A percentile compares a stretch with the other conserved stretches of the same genome.
phyloP scores from a whole-genome alignment of 2,888 invertebrate genomes.

The Agrilus biguttatus region DNA sequence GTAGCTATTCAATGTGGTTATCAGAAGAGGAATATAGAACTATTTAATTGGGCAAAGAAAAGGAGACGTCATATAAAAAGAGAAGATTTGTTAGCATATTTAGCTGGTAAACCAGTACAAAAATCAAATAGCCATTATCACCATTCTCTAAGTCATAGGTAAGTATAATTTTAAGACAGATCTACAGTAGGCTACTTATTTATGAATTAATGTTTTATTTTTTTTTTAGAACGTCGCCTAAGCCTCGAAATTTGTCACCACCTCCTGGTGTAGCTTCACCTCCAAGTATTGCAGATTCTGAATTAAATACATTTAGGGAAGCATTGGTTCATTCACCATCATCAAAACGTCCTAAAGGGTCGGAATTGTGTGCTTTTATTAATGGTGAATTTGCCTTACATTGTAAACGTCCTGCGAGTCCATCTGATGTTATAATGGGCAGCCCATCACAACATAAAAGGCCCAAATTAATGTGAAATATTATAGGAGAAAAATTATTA shows the following conservation, averaged over 20 bases:
- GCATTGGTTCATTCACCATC: conserved; percentile 47
- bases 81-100: conserved; percentile 62
- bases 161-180: background rate
- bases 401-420: conserved; percentile 53
- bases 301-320: conserved; percentile 60
- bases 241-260: conserved; percentile 37
- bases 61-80: conserved; percentile 54
- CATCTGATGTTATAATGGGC: conserved; percentile 61
- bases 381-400: conserved; percentile 59
- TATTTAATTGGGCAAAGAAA: conserved; percentile 64
- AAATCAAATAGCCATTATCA: conserved; percentile 31
- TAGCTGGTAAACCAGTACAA: conserved; percentile 52
- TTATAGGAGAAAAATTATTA: conserved; percentile 11
- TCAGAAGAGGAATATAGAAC: conserved; percentile 58
- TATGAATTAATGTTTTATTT: conserved; percentile 1
- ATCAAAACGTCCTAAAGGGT: conserved; percentile 28
- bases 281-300: conserved; percentile 33
- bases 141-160: conserved; percentile 24
- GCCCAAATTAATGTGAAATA: conserved; percentile 50
- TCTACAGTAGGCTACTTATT: background rate
- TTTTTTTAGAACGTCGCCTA: conserved; percentile 33
- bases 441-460: conserved; percentile 62
- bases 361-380: conserved; percentile 58
- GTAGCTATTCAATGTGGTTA: conserved; percentile 56
- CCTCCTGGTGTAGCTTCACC: conserved; percentile 25